A percentile compares a stretch with the other conserved stretches of the same genome.
phyloP scores from a whole-genome alignment of 2,888 invertebrate genomes.

The Nezara viridula region DNA sequence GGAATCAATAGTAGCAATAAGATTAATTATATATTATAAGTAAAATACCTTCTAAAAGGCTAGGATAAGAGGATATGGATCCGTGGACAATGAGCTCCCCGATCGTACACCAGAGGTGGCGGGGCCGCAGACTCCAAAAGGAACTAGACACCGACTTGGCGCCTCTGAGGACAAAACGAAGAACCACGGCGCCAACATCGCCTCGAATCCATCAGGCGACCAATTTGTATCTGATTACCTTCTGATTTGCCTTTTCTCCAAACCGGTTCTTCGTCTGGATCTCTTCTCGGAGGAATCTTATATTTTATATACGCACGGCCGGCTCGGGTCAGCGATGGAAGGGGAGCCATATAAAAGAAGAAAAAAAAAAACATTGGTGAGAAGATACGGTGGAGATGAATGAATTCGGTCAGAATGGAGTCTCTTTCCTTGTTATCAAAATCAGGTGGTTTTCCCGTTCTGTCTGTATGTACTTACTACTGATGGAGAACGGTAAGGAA shows the following conservation, averaged over 20 bases:
- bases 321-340: neutral
- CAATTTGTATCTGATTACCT: constrained; percentile 58
- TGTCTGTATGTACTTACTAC: neutral
- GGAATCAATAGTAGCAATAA: no score
- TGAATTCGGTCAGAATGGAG: neutral
- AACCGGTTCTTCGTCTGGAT: constrained; percentile 39
- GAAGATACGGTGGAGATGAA: neutral
- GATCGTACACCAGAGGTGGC: neutral
- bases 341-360: neutral
- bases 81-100: neutral
- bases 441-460: neutral
- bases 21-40: no score
- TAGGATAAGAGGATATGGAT: neutral
- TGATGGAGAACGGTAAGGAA: no score
- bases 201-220: constrained; percentile 44
- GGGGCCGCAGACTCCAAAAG: constrained; percentile 40
- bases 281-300: constrained; percentile 31
- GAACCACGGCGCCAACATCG: constrained; percentile 48
- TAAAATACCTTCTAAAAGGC: no score
- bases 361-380: neutral
- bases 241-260: constrained; percentile 52
- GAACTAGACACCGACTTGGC: constrained; percentile 53
- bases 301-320: constrained; percentile 30
- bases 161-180: constrained; percentile 52
- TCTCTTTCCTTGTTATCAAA: neutral